Conservation (phyloP, 2,888 invertebrate genomes). For the Drosophila aldrichi region DNA sequence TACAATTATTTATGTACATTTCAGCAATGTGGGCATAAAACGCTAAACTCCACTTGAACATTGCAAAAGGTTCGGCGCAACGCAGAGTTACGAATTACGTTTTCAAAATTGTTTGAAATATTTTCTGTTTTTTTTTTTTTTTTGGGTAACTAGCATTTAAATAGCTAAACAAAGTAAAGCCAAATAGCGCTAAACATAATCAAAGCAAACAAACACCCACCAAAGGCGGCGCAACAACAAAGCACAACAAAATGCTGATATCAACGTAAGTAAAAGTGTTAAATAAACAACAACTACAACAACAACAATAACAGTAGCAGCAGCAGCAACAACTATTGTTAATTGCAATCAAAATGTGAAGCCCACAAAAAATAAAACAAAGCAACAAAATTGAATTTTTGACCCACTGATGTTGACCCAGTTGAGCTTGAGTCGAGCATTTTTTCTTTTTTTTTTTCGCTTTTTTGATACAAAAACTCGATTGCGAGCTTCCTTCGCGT, state of each 20-base stretch:
- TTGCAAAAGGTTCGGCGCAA: slow-evolving; percentile 67
- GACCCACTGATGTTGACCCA: slow-evolving; percentile 75
- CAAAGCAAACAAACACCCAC: slow-evolving; percentile 55
- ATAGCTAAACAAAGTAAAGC: slow-evolving; percentile 51
- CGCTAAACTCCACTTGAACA: slow-evolving; percentile 51
- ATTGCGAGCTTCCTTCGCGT: slow-evolving; percentile 30
- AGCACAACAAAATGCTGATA: slow-evolving; percentile 73
- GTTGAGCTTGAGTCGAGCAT: slow-evolving; percentile 36
- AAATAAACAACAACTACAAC: slow-evolving; percentile 28
- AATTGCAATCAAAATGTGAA: slow-evolving; percentile 56
- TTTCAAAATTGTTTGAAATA: slow-evolving; percentile 27
- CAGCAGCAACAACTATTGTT: slow-evolving; percentile 47
- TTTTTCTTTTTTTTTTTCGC: not conserved
- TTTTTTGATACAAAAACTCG: slow-evolving; percentile 31
- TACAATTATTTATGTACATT: slow-evolving; percentile 48
- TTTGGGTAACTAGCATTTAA: slow-evolving; percentile 63
- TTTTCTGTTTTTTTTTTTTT: slow-evolving; percentile 16
- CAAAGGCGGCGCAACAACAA: slow-evolving; percentile 35
- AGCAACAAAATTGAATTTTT: slow-evolving; percentile 46
- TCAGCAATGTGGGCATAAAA: slow-evolving; percentile 77
- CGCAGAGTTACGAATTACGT: slow-evolving; percentile 48
- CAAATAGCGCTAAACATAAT: slow-evolving; percentile 48
- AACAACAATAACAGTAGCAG: slow-evolving; percentile 42
- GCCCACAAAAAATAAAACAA: slow-evolving; percentile 42
- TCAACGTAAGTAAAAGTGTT: slow-evolving; percentile 79